Evolutionary conservation across 2,113 vertebrate genomes (phyloP), one percentile per base, ranked within the genome.

Genomic region (Rhinopomastus cyanomelas): DNA sequence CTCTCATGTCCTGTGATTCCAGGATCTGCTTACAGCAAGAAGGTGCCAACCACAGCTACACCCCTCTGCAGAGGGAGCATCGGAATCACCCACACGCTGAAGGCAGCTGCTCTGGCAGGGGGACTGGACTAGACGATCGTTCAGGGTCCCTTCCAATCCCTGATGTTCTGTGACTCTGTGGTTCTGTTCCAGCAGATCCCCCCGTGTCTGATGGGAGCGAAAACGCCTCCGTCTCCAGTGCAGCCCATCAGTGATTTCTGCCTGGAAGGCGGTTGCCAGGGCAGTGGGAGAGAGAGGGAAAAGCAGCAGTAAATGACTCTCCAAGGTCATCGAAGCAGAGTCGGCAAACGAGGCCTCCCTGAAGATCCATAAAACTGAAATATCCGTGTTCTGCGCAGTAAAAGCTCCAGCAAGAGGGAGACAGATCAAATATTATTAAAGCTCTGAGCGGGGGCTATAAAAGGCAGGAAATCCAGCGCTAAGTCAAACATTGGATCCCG

Each of bases 311-410:
- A 25, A 64, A 56, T 68, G 84, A 42, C 78, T 83, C 91, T 91
- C 83, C 94, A 94, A 96, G 94, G 95, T 96, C 83, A 69, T 12
- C 71, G 19, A 18, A 48, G 72, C 91, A 87, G 56, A 39, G 15
- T 67, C 22, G 4, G 75, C 19, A 59, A 95, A 85, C 14, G 83
- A 91, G 65, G 30, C 21, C 68, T 91, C 92, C 81, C 81, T 16
- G n/a, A 78, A 85, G 89, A 87, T 82, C 66, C 92, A 91, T 86
- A 85, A 78, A 57, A 14, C 65, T 68, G 76, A 85, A 90, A 85
- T 55, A 94, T 49, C 56, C 88, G 29, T 4, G 20, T 64, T 61
- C 55, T 53, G 44, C 21, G 29, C 20, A 89, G 48, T 59, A 85
- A 37, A 93, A 80, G 49, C 81, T 72, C 56, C 79, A 81, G 83